Evolutionary conservation across 2,797 vertebrate species (phyloP).

Genomic region (Anolis apletophallus): DNA sequence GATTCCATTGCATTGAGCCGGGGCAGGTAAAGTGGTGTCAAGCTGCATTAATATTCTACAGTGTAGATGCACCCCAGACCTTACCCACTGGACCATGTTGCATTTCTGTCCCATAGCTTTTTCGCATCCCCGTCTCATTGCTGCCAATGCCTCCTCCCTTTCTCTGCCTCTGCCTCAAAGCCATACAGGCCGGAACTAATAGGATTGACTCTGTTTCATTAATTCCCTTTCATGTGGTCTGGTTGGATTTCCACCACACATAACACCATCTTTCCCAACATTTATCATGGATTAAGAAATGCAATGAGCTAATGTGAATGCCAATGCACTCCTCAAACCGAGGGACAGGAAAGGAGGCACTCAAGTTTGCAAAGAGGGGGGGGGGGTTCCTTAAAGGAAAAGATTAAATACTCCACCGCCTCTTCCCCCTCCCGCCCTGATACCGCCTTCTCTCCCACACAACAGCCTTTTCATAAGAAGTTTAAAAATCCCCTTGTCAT

Average conservation of each 20-base stretch:
- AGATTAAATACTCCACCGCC: slow-evolving; percentile 26
- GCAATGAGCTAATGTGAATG: slow-evolving; percentile 51
- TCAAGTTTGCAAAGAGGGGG: slow-evolving; percentile 17
- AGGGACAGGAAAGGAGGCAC: slow-evolving; percentile 32
- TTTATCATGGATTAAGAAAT: slow-evolving; percentile 74
- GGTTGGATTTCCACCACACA: slow-evolving; percentile 89
- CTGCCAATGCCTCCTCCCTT: slow-evolving; percentile 16
- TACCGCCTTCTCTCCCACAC: slow-evolving; percentile 27
- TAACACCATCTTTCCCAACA: slow-evolving; percentile 82
- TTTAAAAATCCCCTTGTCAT: slow-evolving; percentile 18
- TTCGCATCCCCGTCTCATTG: no score
- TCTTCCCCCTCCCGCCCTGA: neutral
- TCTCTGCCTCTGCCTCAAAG: slow-evolving; percentile 79
- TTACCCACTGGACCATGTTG: neutral
- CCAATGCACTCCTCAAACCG: slow-evolving; percentile 32
- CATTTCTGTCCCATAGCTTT: neutral
- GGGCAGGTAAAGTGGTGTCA: no score
- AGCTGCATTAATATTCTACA: no score
- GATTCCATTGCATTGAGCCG: no score
- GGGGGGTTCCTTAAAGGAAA: slow-evolving; percentile 6
- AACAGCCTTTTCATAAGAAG: slow-evolving; percentile 15
- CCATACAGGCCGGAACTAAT: slow-evolving; percentile 89
- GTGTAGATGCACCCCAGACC: no score
- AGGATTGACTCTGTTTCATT: slow-evolving; percentile 93
- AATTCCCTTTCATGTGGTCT: slow-evolving; percentile 87